Evolutionary conservation across 2,113 vertebrate species (phyloP), one percentile per base, ranked within the genome.

Genomic region (Misgurnus mizolepis): DNA sequence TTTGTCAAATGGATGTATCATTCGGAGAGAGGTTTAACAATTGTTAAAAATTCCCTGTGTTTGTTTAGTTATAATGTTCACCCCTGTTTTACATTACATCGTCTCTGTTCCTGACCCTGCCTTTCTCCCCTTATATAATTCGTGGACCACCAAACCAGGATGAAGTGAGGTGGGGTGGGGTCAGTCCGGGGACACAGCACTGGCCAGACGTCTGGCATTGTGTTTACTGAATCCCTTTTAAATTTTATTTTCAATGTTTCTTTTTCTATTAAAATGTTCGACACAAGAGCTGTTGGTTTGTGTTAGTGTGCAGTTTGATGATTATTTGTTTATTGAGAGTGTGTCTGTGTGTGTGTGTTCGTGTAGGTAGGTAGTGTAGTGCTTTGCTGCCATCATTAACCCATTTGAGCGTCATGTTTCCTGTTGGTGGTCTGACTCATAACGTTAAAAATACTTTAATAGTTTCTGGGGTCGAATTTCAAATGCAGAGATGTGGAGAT

Each of bases 241-340:
- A 34, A 89, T 90, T 62, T 80, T 83, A 88, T 90, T 93, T 93
- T 94, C 89, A 82, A 86, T 87, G 90, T 80, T 91, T 90, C 67
- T 85, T 89, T 89, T 89, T 85, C 40, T 86, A 88, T 85, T 92
- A 93, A 92, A 92, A 90, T 88, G 85, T 80, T 89, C 91, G 89
- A 87, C 58, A 40, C 79, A 82, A 77, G 84, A 83, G 81, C 85
- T 88, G 45, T 60, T 60, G 41, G 15, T 22, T 55, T 68, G 34
- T 68, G 18, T 22, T 15, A 49, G 40, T 56, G 76, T 45, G 67
- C 9, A 6, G 39, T 60, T 47, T 47, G 3, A 15, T 41, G 10
- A 60, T 73, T 22, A 22, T 22, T 60, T 60, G 4, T 17, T 17
- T n/a, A 4, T 14, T 40, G 14, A 40, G 18, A 64, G 53, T 55